Base-by-base conservation (phyloP, 2,797 vertebrate genomes). In the Pogonophryne albipinna region DNA sequence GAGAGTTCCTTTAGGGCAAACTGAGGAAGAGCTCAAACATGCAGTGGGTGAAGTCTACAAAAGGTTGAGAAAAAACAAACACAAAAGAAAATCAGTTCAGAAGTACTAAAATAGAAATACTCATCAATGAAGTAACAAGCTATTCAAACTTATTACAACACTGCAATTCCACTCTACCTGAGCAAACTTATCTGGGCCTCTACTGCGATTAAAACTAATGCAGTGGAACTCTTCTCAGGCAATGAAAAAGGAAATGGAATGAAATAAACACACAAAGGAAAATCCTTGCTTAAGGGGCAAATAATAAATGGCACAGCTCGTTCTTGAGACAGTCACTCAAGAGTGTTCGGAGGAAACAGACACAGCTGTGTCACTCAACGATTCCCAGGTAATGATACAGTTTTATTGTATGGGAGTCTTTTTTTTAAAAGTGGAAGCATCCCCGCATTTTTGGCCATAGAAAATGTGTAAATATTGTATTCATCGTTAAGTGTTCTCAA, bases 131-230 rank as follows among this genome's bases (percentile, higher is more conserved):
- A 66, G 17, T 42, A 71, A 76, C 23, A 58, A 69, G 46, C 50
- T 13, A 14, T 27, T 4, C 17, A 49, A 61, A 55, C 49, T 62
- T 45, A 63, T 70, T 68, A 68, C 2, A 67, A 41, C 19, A 10
- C 47, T 50, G 57, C 49, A 64, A 19, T 56, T 79, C 27, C 12
- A 53, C 16, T 59, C 14, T 47, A 65, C 60, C 46, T 71, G 51
- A 38, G 58, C 23, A 67, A 72, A 74, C 10, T 3, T 72, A 56
- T 74, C 50, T 13, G 19, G 13, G 23, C 34, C 64, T 67, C 57
- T 34, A 59, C n/a, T 53, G 55, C 60, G 13, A 50, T 76, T 74
- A 68, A 78, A 78, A 59, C 70, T 47, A 85, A 84, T 78, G 76
- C 79, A 60, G 74, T 61, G 74, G 65, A 71, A 76, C 44, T 34